Evolutionary conservation across 2,888 invertebrate genomes (phyloP), one percentile per base, ranked within the genome.

Genomic region (Pilophorus perplexus): DNA sequence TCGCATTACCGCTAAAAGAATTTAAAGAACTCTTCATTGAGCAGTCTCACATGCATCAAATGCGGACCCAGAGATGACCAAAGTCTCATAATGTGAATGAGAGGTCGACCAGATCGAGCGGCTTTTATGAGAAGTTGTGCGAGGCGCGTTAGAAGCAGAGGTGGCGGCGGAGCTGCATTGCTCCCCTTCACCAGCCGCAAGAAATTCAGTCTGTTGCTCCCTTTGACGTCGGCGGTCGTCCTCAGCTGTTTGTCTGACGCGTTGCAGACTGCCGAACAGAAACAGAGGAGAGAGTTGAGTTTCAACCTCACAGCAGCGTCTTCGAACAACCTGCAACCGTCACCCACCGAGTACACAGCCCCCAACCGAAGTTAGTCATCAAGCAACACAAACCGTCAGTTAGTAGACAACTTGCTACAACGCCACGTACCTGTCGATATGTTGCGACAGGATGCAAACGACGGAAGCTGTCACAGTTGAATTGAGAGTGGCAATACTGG

Each of bases 51-150:
- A 84, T 96, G 93, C 85, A 95, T 93, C 64, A 96, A 86, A 77
- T 96, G 94, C 0, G 93, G 90, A 0, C 93, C 92, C 0, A 93
- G 88, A 0, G 93, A 88, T 10, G 90, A 90, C 96, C 96, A 97
- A 28, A 81, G 86, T 72, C 89, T 87, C 85, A 97, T 90, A 60
- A 93, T 86, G 75, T 97, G 97, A 44, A 94, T 85, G 23, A 95
- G 79, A 0, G 95, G 95, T 0, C 95, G 77, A 0, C 93, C 90
- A 54, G 93, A 91, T 67, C 89, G 83, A 10, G 93, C 86, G 62
- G 93, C 91, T 73, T 90, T 88, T 70, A 95, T 79, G 72, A 94
- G 88, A 0, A 94, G 90, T 76, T 93, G 93, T 0, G 92, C 92
- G 23, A 93, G 85, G 66, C 94, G 82, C 73, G 91, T 90, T 42